Evolutionary conservation across 2,888 invertebrate genomes (phyloP), one percentile per base, ranked within the genome.

Genomic region (Heteromurus nitidus): DNA sequence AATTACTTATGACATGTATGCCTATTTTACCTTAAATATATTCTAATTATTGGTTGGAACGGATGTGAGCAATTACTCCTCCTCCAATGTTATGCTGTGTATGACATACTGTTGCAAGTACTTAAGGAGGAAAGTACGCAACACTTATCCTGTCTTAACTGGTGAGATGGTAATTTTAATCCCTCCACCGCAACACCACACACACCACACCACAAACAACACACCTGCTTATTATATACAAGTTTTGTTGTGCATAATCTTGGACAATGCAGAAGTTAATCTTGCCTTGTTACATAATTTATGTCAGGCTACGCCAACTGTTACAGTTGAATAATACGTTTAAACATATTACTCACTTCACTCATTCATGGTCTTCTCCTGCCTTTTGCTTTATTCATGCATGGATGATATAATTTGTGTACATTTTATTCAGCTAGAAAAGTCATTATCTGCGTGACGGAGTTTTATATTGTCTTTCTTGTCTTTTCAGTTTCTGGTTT

Each of bases 351-450:
- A 36, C 36, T 7, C 7, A 55, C 55, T 22, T 3, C 16, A 20
- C n/a, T 26, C 3, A 30, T 72, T 73, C 73, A 64, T 62, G 64
- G 73, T 73, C 50, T 73, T 73, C 30, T 22, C n/a, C n/a, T n/a
- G n/a, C n/a, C n/a, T n/a, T n/a, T n/a, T 50, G 24, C 50, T 64
- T n/a, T 64, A 50, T 44, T 60, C 44, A 22, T 73, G 64, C 73
- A 64, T 31, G 31, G 24, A 74, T 28, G 64, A 3, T 55, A n/a
- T n/a, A 55, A 55, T 55, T 55, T 55, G 22, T 9, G 36, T 9
- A 36, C 13, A 20, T 24, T 55, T 55, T 22, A 64, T 53, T 65
- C 31, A 47, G 22, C 20, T 31, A 13, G 50, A 50, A 24, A 20
- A 55, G 7, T 55, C 1, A 1, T 62, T 73, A 62, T 73, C 50